phyloP scores from a whole-genome alignment of 2,888 invertebrate species.

The Phengaris alcon region DNA sequence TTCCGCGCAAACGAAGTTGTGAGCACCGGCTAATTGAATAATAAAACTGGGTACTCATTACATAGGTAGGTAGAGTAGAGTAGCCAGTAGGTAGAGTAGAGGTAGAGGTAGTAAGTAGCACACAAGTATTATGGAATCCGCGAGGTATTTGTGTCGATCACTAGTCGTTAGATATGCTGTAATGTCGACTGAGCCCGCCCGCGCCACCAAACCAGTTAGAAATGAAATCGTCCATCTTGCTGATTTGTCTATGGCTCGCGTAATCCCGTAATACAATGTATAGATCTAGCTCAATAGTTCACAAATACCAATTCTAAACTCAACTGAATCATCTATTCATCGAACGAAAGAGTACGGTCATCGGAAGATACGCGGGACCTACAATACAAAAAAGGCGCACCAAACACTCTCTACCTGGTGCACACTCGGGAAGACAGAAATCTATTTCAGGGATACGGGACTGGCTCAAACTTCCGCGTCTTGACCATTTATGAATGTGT shows the following conservation, averaged over 20 bases:
- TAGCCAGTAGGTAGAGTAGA: no score
- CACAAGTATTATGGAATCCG: slow-evolving; percentile 34
- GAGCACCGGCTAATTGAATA: not conserved
- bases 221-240: slow-evolving; percentile 47
- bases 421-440: no score
- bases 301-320: no score
- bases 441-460: no score
- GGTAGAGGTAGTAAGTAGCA: slow-evolving; percentile 3
- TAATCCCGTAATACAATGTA: not conserved
- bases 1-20: not conserved
- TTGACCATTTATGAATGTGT: no score
- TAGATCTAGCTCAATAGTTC: no score
- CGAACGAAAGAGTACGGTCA: no score
- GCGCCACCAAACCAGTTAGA: slow-evolving; percentile 57
- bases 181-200: slow-evolving; percentile 52
- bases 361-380: no score
- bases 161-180: slow-evolving; percentile 47
- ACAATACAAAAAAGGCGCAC: no score
- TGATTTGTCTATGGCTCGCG: slow-evolving; percentile 37
- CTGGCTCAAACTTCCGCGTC: no score
- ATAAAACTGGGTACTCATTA: not conserved
- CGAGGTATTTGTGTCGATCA: slow-evolving; percentile 44
- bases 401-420: no score
- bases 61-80: not conserved
- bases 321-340: no score